These are phyloP conservation scores for Epistrophe eligans DNA, from an alignment of 2,888 invertebrate genomes.

Conservation along the genomic window DNA sequence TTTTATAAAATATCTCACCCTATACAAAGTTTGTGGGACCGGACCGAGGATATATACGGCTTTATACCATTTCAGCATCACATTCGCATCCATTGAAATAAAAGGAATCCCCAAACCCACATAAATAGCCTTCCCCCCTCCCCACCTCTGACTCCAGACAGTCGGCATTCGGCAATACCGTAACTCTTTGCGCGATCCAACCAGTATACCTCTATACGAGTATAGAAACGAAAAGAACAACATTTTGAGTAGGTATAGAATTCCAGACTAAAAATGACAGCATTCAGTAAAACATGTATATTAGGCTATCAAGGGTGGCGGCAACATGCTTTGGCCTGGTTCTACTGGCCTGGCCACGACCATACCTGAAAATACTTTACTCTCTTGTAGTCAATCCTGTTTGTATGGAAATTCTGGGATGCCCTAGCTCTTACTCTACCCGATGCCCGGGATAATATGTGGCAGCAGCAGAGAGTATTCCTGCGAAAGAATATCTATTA, in stretches of 20 bases:
- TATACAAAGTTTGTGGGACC: neutral
- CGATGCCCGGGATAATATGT: constrained; percentile 62
- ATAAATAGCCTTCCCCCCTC: constrained; percentile 46
- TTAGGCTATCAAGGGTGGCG: constrained; percentile 59
- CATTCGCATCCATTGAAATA: constrained; percentile 62
- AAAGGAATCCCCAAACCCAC: constrained; percentile 66
- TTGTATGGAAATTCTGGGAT: constrained; percentile 64
- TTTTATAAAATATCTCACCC: constrained; percentile 67
- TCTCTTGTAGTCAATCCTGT: constrained; percentile 19
- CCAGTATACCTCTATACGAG: neutral
- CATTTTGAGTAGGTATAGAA: constrained; percentile 17
- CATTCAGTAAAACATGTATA: constrained; percentile 71
- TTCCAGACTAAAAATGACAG: constrained; percentile 67
- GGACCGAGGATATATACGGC: constrained; percentile 14
- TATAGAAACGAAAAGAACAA: neutral
- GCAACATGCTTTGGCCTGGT: constrained; percentile 2
- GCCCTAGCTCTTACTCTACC: constrained; percentile 11
- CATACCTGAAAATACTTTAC: constrained; percentile 46
- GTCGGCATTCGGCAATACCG: constrained; percentile 4
- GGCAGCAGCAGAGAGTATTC: constrained; percentile 49
- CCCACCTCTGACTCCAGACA: constrained; percentile 22
- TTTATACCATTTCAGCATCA: constrained; percentile 38
- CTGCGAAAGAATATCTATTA: constrained; percentile 76
- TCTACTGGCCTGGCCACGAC: neutral
- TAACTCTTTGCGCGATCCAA: constrained; percentile 48